These are phyloP conservation scores for Nesometra sesokonis DNA, from an alignment of 35 echinoderm and acorn worm species.

Conservation along the genomic window DNA sequence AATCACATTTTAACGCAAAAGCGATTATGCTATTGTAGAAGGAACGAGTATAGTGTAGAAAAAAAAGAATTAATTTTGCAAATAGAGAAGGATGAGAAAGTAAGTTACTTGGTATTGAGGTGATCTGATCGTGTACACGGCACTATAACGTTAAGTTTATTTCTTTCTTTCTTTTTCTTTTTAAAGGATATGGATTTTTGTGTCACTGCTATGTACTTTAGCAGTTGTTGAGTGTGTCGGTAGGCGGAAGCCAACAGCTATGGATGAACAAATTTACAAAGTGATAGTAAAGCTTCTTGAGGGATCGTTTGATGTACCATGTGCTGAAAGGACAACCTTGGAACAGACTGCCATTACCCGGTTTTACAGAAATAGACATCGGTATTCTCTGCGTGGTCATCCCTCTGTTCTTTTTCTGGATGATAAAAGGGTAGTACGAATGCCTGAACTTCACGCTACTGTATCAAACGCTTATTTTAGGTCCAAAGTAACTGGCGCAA, in stretches of 20 bases:
- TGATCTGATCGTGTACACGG: too few relatives aligned
- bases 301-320: conserved; percentile 19
- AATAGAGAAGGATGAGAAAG: too few relatives aligned
- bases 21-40: too few relatives aligned
- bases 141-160: too few relatives aligned
- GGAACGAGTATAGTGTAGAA: too few relatives aligned
- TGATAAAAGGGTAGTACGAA: conserved; percentile 1
- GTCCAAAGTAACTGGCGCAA: conserved; percentile 17
- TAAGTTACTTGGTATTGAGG: too few relatives aligned
- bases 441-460: neutral
- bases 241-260: conserved; percentile 11
- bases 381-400: conserved; percentile 9
- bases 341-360: conserved; percentile 24
- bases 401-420: neutral
- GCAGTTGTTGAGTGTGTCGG: conserved; percentile 11
- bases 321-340: neutral
- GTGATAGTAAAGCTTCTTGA: conserved; percentile 22
- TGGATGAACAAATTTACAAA: conserved; percentile 23
- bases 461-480: conserved; percentile 4
- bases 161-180: too few relatives aligned
- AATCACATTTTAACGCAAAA: too few relatives aligned
- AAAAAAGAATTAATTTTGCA: too few relatives aligned
- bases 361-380: conserved; percentile 20
- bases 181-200: neutral
- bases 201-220: neutral